Conservation (phyloP, 1,140 invertebrate species). For the Polypedilum vanderplanki region DNA sequence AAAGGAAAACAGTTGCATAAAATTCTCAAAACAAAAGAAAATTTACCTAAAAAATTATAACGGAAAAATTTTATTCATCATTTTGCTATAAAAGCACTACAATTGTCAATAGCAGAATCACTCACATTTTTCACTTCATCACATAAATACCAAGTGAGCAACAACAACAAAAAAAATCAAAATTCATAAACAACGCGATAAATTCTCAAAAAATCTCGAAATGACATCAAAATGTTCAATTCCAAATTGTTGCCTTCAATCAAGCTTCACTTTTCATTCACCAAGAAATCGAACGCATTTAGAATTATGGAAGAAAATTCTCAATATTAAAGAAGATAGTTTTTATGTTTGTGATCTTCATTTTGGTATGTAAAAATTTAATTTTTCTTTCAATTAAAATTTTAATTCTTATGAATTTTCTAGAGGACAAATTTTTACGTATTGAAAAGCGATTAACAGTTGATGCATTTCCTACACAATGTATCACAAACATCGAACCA, state of each 20-base stretch:
- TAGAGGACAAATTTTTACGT: not conserved
- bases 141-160: too few relatives aligned
- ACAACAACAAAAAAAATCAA: too few relatives aligned
- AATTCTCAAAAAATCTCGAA: not conserved
- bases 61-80: too few relatives aligned
- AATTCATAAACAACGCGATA: too few relatives aligned
- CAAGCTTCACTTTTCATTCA: not conserved
- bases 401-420: too few relatives aligned
- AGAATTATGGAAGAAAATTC: not conserved
- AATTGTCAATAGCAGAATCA: too few relatives aligned
- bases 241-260: not conserved
- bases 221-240: not conserved
- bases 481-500: not conserved
- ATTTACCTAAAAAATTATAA: too few relatives aligned
- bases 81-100: too few relatives aligned
- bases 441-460: not conserved
- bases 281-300: not conserved
- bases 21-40: too few relatives aligned
- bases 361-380: not conserved
- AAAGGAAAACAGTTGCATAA: too few relatives aligned
- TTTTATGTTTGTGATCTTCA: not conserved
- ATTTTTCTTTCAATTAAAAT: too few relatives aligned
- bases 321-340: not conserved
- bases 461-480: not conserved
- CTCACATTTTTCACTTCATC: too few relatives aligned